These are phyloP conservation scores for Orgyia antiqua DNA, from an alignment of 2,888 invertebrate genomes.

Conservation along the genomic window DNA sequence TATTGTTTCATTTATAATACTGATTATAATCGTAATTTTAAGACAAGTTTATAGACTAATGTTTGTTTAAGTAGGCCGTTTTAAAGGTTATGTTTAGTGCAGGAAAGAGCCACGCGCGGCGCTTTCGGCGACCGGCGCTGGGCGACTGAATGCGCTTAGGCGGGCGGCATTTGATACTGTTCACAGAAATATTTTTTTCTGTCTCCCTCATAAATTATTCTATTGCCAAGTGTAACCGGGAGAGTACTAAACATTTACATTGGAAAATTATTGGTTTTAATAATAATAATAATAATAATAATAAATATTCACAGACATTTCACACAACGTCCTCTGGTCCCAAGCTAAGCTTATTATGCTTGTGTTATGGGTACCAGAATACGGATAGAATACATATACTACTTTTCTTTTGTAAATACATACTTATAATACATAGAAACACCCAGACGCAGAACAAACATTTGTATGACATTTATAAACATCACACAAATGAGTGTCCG, in stretches of 20 bases:
- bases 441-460: too few species aligned
- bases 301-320: too few species aligned
- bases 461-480: too few species aligned
- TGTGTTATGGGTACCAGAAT: too few species aligned
- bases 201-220: conserved; percentile 25
- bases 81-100: conserved; percentile 61
- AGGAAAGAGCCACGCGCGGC: conserved; percentile 51
- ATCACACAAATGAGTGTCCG: too few species aligned
- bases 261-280: not conserved
- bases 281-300: too few species aligned
- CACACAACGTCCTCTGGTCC: too few species aligned
- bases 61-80: conserved; percentile 39
- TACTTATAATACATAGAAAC: too few species aligned
- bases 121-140: conserved; percentile 53
- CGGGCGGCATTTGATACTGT: conserved; percentile 37
- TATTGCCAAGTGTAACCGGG: conserved; percentile 12
- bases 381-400: too few species aligned
- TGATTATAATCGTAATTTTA: conserved; percentile 10
- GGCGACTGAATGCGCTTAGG: conserved; percentile 57
- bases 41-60: conserved; percentile 12
- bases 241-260: conserved; percentile 12
- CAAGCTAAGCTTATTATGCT: too few species aligned
- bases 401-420: too few species aligned
- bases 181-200: conserved; percentile 25
- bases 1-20: conserved; percentile 9